phyloP scores from a whole-genome alignment of 2,113 vertebrate genomes.

The Tamias sibiricus region DNA sequence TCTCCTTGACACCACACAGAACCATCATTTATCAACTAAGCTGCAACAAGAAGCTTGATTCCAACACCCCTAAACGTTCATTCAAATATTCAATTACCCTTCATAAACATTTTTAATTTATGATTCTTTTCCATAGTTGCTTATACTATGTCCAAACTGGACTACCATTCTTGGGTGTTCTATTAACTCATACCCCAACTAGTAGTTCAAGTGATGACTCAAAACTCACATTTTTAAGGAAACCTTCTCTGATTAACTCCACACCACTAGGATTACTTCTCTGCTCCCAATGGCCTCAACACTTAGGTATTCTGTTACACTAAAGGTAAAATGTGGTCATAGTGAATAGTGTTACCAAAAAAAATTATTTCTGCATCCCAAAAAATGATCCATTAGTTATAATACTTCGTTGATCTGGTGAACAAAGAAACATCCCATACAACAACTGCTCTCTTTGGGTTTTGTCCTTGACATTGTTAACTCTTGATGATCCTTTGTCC shows the following conservation, averaged over 20 bases:
- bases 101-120: slow-evolving; percentile 41
- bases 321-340: slow-evolving; percentile 56
- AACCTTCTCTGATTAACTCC: slow-evolving; percentile 57
- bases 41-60: not conserved
- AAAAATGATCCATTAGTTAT: slow-evolving; percentile 8
- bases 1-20: not conserved
- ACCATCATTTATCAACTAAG: slow-evolving; percentile 46
- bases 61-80: slow-evolving; percentile 11
- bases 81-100: not conserved
- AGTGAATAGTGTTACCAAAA: slow-evolving; percentile 43
- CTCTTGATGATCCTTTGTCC: not conserved
- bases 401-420: not conserved
- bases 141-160: not conserved
- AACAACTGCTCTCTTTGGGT: slow-evolving; percentile 33
- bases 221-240: slow-evolving; percentile 58
- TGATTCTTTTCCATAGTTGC: not conserved
- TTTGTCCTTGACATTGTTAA: not conserved
- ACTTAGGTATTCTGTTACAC: slow-evolving; percentile 46
- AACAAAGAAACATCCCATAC: slow-evolving; percentile 35
- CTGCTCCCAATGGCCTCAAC: not conserved
- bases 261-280: slow-evolving; percentile 25
- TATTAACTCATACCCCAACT: slow-evolving; percentile 29
- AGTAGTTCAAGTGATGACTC: slow-evolving; percentile 38
- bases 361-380: slow-evolving; percentile 39
- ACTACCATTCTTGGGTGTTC: not conserved